These are phyloP conservation scores for Drosophila yooni DNA, from an alignment of 2,888 invertebrate species.

Conservation along the genomic window DNA sequence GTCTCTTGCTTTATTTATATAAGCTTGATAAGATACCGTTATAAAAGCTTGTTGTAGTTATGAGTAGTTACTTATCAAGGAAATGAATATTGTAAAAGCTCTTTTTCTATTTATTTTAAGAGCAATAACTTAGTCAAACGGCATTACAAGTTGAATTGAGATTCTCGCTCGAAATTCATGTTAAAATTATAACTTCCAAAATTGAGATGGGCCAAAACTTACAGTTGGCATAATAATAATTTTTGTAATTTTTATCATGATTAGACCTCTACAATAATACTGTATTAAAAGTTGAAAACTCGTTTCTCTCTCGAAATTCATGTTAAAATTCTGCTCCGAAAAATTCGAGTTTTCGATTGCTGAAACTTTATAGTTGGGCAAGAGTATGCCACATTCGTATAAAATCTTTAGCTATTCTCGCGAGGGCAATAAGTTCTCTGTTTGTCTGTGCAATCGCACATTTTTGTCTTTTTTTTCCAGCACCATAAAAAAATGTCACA, in stretches of 20 bases:
- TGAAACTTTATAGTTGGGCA: neutral
- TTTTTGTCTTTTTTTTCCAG: conserved; percentile 25
- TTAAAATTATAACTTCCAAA: neutral
- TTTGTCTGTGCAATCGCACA: conserved; percentile 25
- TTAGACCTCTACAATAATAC: neutral
- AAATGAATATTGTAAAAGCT: neutral
- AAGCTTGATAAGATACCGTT: neutral
- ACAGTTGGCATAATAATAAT: neutral
- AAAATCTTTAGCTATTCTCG: neutral
- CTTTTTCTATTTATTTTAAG: too few species aligned
- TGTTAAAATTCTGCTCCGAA: neutral
- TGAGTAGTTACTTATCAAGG: neutral
- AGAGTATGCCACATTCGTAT: neutral
- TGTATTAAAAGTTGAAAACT: neutral
- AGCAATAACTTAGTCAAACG: neutral
- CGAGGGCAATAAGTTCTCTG: conserved; percentile 31
- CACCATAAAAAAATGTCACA: conserved; percentile 35
- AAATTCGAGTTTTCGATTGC: neutral
- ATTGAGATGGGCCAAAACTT: neutral
- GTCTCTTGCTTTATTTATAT: neutral
- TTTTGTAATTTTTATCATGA: neutral
- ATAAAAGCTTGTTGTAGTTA: neutral
- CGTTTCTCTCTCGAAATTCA: neutral
- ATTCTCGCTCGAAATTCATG: neutral
- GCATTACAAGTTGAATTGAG: neutral